Evolutionary conservation across 2,797 vertebrate species (phyloP), one percentile per base, ranked within the genome.

Genomic region (Eurystomus glaucurus): DNA sequence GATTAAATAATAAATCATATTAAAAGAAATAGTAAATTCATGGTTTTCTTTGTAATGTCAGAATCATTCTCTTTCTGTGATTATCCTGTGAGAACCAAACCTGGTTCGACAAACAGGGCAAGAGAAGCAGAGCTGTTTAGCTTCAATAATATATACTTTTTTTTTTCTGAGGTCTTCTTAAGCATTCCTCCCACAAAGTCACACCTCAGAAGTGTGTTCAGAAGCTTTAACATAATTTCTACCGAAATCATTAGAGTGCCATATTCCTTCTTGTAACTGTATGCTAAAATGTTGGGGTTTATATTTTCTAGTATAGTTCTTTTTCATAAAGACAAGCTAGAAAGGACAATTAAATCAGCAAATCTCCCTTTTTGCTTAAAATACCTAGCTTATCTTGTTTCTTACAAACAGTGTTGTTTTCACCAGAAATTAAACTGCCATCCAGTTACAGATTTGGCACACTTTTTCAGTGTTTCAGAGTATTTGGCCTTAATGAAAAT

Each of bases 391-490:
- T 43, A 41, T 22, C 18, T 65, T 64, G 4, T 65, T 75, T 71
- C 14, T 66, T 62, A 45, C 13, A 60, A 77, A 62, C 9, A 51
- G 20, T 48, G 7, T 3, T 23, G 4, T 13, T 88, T 95, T 68
- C 23, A 75, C 11, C 17, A n/a, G 48, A 71, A 76, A n/a, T 62
- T 35, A 29, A 88, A 85, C 69, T 0, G 3, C 0, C 6, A 50
- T 13, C 13, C 52, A 21, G 23, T 90, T 77, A 78, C 19, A 54
- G 14, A 58, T 71, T 82, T 50, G 29, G 14, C 26, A 51, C 14
- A 4, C 5, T 92, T 71, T 94, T 88, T 25, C 94, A 99, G 99
- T 99, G 99, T 97, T 99, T 99, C 97, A 99, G 97, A 97, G 58
- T 98, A 46, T 98, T 99, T 88, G 96, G 95, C 29, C 96, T 97